A percentile compares a stretch with the other conserved stretches of the same genome.
phyloP scores from a whole-genome alignment of 2,888 invertebrate species.

The Andricus curvator region DNA sequence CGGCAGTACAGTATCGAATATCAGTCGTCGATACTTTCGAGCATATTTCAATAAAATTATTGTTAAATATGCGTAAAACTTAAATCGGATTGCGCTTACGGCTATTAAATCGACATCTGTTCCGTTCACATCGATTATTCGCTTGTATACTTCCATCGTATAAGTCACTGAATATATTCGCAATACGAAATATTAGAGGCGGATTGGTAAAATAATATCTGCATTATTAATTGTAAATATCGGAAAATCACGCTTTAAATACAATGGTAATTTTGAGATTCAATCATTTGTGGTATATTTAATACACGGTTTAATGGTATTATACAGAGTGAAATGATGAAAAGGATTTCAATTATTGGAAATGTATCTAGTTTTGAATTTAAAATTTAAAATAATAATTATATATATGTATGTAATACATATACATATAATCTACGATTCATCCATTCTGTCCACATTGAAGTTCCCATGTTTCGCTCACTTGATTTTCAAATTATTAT shows the following conservation, averaged over 20 bases:
- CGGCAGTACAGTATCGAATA: not conserved
- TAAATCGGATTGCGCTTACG: conserved; percentile 12
- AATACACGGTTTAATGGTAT: not conserved
- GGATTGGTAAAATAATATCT: not conserved
- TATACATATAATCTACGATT: too few species aligned
- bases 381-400: not conserved
- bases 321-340: not conserved
- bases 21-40: not conserved
- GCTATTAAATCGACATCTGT: conserved; percentile 34
- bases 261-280: not conserved
- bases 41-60: not conserved
- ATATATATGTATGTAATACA: too few species aligned
- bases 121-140: conserved; percentile 20
- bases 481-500: too few species aligned
- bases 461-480: too few species aligned
- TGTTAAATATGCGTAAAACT: not conserved
- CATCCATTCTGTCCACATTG: too few species aligned
- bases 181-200: not conserved
- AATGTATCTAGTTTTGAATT: too few species aligned
- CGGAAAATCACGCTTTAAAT: not conserved
- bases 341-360: too few species aligned
- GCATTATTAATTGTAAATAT: not conserved
- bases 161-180: not conserved
- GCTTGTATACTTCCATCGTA: not conserved
- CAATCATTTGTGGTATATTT: not conserved